Evolutionary conservation across 2,888 invertebrate genomes (phyloP).

Genomic region (Eucera pruinosa): DNA sequence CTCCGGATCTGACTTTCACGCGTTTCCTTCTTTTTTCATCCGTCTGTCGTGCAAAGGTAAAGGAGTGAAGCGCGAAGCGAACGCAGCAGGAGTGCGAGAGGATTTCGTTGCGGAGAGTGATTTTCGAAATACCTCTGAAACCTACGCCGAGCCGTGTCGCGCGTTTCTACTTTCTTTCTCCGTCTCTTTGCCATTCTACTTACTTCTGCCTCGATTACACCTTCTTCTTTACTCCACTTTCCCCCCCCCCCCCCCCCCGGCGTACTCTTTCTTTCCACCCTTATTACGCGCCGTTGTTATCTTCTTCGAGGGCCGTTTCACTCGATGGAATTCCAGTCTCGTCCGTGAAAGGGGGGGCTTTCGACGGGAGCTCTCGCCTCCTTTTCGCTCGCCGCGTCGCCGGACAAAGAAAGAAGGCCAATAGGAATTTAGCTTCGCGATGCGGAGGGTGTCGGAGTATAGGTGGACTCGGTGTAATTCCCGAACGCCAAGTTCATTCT

Average conservation of each 20-base stretch:
- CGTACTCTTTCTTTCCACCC: not conserved
- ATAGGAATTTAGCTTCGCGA: constrained; percentile 50
- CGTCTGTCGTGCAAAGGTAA: constrained; percentile 25
- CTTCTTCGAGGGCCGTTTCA: constrained; percentile 51
- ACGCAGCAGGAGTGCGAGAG: not conserved
- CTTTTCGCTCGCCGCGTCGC: not conserved
- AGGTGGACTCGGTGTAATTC: constrained; percentile 18
- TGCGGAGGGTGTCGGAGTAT: constrained; percentile 6
- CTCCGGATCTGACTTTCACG: constrained; percentile 47
- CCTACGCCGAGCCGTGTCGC: constrained; percentile 20
- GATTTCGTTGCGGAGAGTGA: constrained; percentile 40
- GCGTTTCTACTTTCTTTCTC: constrained; percentile 1
- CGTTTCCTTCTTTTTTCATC: constrained; percentile 21
- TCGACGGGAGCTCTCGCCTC: constrained; percentile 22
- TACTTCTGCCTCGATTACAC: constrained; percentile 11
- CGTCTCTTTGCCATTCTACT: constrained; percentile 30
- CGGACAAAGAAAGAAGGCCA: constrained; percentile 38
- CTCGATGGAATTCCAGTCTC: constrained; percentile 60
- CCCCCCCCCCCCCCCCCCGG: no score
- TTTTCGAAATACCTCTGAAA: constrained; percentile 60
- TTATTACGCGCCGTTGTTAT: constrained; percentile 21
- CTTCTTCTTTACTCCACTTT: not conserved
- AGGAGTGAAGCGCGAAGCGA: not conserved
- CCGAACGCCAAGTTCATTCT: not conserved
- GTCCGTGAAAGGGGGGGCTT: constrained; percentile 40